Evolutionary conservation across 2,888 invertebrate genomes (phyloP), one percentile per base, ranked within the genome.

Genomic region (Eledone cirrhosa): DNA sequence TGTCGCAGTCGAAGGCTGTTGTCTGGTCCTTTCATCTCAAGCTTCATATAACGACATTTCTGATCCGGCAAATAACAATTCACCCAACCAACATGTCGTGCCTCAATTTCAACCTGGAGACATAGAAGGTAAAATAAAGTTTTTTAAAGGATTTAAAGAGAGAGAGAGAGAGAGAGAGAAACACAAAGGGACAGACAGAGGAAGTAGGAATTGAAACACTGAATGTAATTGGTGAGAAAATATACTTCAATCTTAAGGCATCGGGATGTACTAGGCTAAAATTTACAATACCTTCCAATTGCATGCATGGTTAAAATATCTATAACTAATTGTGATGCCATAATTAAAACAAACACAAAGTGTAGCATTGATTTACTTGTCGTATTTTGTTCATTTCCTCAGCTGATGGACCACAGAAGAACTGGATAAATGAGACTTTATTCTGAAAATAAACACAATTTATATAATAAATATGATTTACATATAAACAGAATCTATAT

Each of bases 21-120:
- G 91, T 97, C 97, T 0, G 97, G 95, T 0, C 98, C 98, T 88
- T 96, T 96, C 78, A 98, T 91, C 90, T 97, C 97, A 79, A 98
- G 92, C 5, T 95, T 94, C 67, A 97, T 80, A 83, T 86, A 83
- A 80, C 85, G 82, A 67, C 84, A 80, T 53, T 83, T 81, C 63
- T 83, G 81, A 59, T 95, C 93, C 78, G 93, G 93, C 80, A 97
- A 92, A 11, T 95, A 94, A 87, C 96, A 96, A 88, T 95, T 95
- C 24, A 98, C 93, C 99, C 99, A 99, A 22, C 97, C 95, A 80
- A 95, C 95, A 80, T 94, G 93, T 89, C 96, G 94, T 22, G 93
- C 92, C 86, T 97, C 97, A 19, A 97, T 94, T 86, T 98, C 97
- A n/a, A 95, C 92, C 47, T 94, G 94, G 83, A 48, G 31, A 31